Evolutionary conservation across 1,140 invertebrate species (phyloP), one percentile per base, ranked within the genome.

Genomic region (Heliconius nattereri): DNA sequence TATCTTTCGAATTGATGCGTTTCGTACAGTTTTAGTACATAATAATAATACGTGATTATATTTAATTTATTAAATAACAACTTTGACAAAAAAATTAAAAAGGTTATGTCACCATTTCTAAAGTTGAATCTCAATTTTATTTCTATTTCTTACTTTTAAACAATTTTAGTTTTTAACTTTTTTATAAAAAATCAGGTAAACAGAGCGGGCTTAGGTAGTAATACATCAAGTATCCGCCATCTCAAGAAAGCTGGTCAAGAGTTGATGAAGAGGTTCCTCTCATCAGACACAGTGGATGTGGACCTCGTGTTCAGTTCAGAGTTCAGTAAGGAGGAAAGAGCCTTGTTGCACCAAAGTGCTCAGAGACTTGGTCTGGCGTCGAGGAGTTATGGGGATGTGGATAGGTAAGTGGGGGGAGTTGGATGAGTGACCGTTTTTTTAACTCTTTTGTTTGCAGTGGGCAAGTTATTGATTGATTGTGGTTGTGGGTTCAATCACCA

Each of bases 311-410:
- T 98, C 89, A 95, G 96, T 26, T 91, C 95, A 0, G 96, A 97
- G 71, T 97, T 98, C 87, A 95, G 94, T 0, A 97, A 96, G 75
- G 97, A 97, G 37, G 97, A 98, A 88, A 94, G 97, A 60, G 95
- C 95, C 9, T 82, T 92, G 9, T 95, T 98, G 77, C 97, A 98
- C 87, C 87, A 95, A 60, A 85, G 94, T 7, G 95, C 95, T 1
- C 84, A 91, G 35, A 92, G 90, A 70, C 84, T 93, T 2, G 95
- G 95, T 0, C 89, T 97, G 9, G 95, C 95, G 9, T 96, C 95
- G 9, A 94, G 86, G 74, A 96, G 96, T 83, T 95, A 95, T 19
- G 95, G 54, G 77, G 73, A 83, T 57, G 60, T 20, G 6, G 87
- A 87, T 19, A 86, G 88, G 87, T 86, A n/a, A 75, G 57, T 60